A percentile compares a stretch with the other conserved stretches of the same genome.
phyloP scores from a whole-genome alignment of 2,113 vertebrate genomes.

The Crocuta crocuta region DNA sequence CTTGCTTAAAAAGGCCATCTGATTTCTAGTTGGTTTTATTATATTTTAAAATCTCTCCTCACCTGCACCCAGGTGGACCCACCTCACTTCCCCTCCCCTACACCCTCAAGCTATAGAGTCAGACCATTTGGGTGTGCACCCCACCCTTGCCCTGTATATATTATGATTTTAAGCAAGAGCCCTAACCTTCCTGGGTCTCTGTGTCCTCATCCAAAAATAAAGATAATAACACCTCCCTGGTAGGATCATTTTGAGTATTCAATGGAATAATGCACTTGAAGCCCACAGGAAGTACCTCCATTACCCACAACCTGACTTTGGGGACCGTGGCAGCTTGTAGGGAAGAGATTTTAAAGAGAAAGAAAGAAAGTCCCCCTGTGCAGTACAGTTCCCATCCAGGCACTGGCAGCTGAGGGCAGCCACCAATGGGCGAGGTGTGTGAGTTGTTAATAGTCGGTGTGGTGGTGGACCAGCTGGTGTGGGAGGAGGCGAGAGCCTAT shows the following conservation, averaged over 20 bases:
- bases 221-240: background rate
- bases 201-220: slow-evolving; percentile 1
- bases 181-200: background rate
- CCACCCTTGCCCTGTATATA: background rate
- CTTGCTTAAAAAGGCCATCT: background rate
- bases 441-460: background rate
- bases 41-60: background rate
- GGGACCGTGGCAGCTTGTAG: background rate
- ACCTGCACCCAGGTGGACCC: background rate
- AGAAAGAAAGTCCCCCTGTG: background rate
- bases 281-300: background rate
- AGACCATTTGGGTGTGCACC: background rate
- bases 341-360: background rate
- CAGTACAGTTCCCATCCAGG: background rate
- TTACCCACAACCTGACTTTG: background rate
- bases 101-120: background rate
- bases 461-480: background rate
- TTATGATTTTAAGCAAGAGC: background rate
- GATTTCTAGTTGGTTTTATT: background rate
- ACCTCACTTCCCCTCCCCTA: accelerated
- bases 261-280: background rate
- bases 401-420: background rate
- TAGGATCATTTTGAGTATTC: background rate
- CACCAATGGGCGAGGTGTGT: background rate
- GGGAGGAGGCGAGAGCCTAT: background rate